Conservation (phyloP, 2,113 vertebrate species). For the Pagrus major region DNA sequence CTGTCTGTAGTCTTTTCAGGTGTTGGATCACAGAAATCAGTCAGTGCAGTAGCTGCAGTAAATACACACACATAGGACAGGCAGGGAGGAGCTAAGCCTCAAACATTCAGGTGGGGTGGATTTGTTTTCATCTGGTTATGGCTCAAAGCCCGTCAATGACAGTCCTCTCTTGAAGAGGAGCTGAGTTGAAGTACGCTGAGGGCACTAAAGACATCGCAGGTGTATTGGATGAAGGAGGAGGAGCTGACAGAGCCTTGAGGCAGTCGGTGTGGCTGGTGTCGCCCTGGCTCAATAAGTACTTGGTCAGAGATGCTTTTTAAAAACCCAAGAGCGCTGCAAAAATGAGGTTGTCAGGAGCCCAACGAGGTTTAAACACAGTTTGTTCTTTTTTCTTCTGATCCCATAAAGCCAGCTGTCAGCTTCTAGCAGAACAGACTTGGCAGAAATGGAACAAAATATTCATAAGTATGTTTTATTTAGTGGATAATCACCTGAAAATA, state of each 20-base stretch:
- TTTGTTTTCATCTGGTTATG: neutral
- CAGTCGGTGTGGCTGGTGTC: neutral
- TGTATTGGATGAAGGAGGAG: slow-evolving; percentile 24
- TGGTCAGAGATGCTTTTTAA: neutral
- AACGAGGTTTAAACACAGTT: too few relatives aligned
- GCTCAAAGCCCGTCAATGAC: neutral
- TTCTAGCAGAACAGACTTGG: too few relatives aligned
- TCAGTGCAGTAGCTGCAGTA: neutral
- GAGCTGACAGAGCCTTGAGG: neutral
- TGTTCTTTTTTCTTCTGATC: too few relatives aligned
- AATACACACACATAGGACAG: neutral
- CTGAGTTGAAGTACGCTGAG: neutral
- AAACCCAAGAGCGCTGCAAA: too few relatives aligned
- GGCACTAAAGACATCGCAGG: slow-evolving; percentile 21
- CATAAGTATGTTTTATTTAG: too few relatives aligned
- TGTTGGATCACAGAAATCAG: neutral
- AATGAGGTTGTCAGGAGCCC: too few relatives aligned
- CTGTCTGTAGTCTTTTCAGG: slow-evolving; percentile 4
- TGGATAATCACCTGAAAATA: too few relatives aligned
- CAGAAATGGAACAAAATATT: too few relatives aligned
- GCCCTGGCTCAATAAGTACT: neutral
- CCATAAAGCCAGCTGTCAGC: too few relatives aligned
- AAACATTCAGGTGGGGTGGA: neutral
- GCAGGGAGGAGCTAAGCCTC: neutral
- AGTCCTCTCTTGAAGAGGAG: neutral